phyloP scores from a whole-genome alignment of 2,113 vertebrate genomes.

The Hoplias malabaricus region DNA sequence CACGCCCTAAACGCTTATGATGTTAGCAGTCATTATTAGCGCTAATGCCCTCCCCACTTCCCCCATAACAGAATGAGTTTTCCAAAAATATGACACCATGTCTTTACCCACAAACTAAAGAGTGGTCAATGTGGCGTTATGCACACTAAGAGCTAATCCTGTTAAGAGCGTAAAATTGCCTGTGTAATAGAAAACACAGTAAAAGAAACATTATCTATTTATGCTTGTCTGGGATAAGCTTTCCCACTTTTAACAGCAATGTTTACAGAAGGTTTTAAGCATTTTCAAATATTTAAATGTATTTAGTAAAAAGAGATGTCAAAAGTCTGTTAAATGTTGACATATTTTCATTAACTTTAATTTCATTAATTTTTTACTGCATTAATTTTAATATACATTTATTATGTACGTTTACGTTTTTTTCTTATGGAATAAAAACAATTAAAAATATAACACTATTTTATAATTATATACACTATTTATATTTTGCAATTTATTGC shows the following conservation, averaged over 20 bases:
- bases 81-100: neutral
- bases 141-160: slow-evolving; percentile 59
- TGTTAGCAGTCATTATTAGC: slow-evolving; percentile 10
- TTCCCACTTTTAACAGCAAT: slow-evolving; percentile 34
- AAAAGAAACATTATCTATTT: slow-evolving; percentile 49
- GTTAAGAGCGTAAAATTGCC: slow-evolving; percentile 62
- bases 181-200: slow-evolving; percentile 64
- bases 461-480: too few species aligned
- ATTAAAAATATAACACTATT: too few species aligned
- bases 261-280: slow-evolving; percentile 41
- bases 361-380: too few species aligned
- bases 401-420: too few species aligned
- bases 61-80: neutral
- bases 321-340: slow-evolving; percentile 56
- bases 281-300: slow-evolving; percentile 5
- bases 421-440: too few species aligned
- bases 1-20: slow-evolving; percentile 53
- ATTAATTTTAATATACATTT: too few species aligned
- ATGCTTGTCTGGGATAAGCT: slow-evolving; percentile 35
- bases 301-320: slow-evolving; percentile 59
- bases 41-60: slow-evolving; percentile 1
- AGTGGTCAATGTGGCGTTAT: neutral
- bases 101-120: neutral
- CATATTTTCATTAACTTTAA: slow-evolving; percentile 36
- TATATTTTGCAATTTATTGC: too few species aligned